Conservation (phyloP, 2,888 invertebrate genomes). For the Apodemia zela region DNA sequence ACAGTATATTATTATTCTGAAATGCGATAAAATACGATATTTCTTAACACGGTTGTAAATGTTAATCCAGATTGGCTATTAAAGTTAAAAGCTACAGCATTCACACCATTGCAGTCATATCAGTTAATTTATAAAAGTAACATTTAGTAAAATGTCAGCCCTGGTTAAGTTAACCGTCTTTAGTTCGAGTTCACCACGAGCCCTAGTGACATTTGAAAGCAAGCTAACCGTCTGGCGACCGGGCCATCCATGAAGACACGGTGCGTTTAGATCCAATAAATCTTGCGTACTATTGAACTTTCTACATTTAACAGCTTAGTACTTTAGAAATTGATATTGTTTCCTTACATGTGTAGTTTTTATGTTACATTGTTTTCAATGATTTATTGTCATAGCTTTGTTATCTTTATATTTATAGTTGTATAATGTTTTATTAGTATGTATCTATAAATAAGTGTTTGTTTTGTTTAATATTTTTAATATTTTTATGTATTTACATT, state of each 20-base stretch:
- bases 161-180: slow-evolving; percentile 19
- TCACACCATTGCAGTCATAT: neutral
- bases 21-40: too few relatives aligned
- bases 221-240: slow-evolving; percentile 42
- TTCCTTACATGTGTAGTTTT: neutral
- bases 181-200: slow-evolving; percentile 39
- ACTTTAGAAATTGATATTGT: neutral
- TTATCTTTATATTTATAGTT: too few relatives aligned
- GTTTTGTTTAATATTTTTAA: too few relatives aligned
- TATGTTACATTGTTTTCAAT: neutral
- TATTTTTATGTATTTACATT: too few relatives aligned
- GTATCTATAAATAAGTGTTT: too few relatives aligned
- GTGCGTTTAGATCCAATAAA: slow-evolving; percentile 31
- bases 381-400: too few relatives aligned
- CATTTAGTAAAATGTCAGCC: slow-evolving; percentile 28
- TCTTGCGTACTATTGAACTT: slow-evolving; percentile 28
- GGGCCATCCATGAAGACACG: slow-evolving; percentile 36
- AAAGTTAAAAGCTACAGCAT: neutral
- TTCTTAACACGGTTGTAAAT: too few relatives aligned
- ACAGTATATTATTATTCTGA: too few relatives aligned
- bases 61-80: neutral
- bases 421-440: too few relatives aligned
- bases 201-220: slow-evolving; percentile 66
- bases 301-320: slow-evolving; percentile 6
- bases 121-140: slow-evolving; percentile 8